A percentile compares a stretch with the other conserved stretches of the same genome.
Evolutionary conservation across 2,797 vertebrate species (phyloP).

Genomic region (Odontamblyopus rebecca): DNA sequence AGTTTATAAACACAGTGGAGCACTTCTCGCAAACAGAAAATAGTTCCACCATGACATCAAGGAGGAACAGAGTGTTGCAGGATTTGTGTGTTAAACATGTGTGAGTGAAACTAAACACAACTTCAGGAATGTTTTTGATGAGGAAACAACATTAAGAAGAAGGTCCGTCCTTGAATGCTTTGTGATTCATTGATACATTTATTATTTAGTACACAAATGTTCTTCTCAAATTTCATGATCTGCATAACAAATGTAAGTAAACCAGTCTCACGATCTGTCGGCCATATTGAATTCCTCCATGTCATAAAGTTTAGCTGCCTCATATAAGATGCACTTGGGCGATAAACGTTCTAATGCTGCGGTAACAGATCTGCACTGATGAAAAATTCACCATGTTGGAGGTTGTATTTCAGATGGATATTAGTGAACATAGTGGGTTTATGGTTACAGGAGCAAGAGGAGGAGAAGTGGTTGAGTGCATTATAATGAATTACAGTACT

Average conservation of each 20-base stretch:
- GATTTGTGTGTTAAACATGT: too few relatives aligned
- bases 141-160: too few relatives aligned
- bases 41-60: too few relatives aligned
- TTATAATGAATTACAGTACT: neutral
- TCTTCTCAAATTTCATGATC: conserved; percentile 1
- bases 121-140: too few relatives aligned
- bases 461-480: neutral
- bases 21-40: too few relatives aligned
- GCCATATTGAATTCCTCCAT: conserved; percentile 12
- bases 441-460: conserved; percentile 1
- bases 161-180: neutral
- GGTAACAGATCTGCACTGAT: conserved; percentile 41
- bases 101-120: too few relatives aligned
- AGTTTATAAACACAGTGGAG: too few relatives aligned
- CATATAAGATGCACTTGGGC: conserved; percentile 30
- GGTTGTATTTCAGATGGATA: conserved; percentile 35
- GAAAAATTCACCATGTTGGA: conserved; percentile 37
- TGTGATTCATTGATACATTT: neutral
- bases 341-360: conserved; percentile 23
- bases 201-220: neutral
- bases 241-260: neutral
- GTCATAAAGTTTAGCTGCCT: conserved; percentile 11
- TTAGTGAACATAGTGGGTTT: conserved; percentile 6
- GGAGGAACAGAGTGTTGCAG: too few relatives aligned
- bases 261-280: neutral